Percentiles rank a stretch among this genome's conserved stretches.
These are phyloP conservation scores for Cristatella mucedo DNA, from an alignment of 2,888 invertebrate genomes.

Conservation along the genomic window DNA sequence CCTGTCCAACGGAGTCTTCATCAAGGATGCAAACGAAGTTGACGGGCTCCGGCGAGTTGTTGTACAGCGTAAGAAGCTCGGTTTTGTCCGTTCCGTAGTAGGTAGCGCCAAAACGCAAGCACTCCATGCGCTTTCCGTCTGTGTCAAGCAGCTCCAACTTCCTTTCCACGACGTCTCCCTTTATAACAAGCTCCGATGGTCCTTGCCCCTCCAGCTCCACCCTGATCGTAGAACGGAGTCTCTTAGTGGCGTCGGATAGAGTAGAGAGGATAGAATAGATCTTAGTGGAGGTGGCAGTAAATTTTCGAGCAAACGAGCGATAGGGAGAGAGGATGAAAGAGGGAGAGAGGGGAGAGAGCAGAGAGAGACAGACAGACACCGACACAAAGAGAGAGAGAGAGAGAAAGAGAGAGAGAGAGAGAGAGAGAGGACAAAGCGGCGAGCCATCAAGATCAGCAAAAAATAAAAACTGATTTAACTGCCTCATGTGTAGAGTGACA, in stretches of 20 bases:
- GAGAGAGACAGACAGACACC: too few species aligned
- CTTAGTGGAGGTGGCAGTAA: background rate
- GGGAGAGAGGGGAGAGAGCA: too few species aligned
- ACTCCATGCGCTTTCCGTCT: constrained; percentile 21
- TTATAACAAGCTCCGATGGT: constrained; percentile 18
- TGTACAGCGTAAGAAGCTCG: constrained; percentile 27
- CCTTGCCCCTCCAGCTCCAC: constrained; percentile 28
- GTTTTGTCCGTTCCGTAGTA: constrained; percentile 37
- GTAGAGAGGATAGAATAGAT: constrained; percentile 6
- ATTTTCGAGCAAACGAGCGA: too few species aligned
- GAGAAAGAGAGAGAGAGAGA: too few species aligned
- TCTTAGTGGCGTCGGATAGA: background rate
- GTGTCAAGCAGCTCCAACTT: constrained; percentile 27
- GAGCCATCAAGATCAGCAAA: too few species aligned
- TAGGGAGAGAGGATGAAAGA: too few species aligned
- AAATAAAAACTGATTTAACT: too few species aligned
- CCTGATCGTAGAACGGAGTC: too few species aligned
- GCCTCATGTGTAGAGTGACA: too few species aligned
- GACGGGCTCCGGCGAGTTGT: constrained; percentile 34
- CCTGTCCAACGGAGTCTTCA: constrained; percentile 35
- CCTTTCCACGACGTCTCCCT: constrained; percentile 28
- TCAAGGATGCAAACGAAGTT: constrained; percentile 36
- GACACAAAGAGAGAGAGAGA: too few species aligned
- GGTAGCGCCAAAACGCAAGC: constrained; percentile 32
- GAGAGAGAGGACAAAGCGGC: too few species aligned